Percentiles rank a stretch among this genome's conserved stretches.
Conservation (phyloP, 2,797 vertebrate genomes). For the Danionella dracula region DNA sequence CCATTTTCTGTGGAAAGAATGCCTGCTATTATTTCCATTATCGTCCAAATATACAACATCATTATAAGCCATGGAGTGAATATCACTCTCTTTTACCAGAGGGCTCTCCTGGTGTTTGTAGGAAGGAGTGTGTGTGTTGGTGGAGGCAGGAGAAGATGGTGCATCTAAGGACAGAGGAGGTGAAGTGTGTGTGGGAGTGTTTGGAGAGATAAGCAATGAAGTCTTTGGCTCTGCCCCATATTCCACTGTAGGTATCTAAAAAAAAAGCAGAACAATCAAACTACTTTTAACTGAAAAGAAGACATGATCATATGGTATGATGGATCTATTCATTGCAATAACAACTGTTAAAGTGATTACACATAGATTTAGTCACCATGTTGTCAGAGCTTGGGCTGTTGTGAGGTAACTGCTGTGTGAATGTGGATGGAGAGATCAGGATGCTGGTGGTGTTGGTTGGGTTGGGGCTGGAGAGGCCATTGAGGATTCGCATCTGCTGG, state of each 20-base stretch:
- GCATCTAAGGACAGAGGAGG: conserved; percentile 3
- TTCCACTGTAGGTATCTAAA: conserved; percentile 41
- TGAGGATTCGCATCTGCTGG: conserved; percentile 82
- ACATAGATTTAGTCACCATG: not conserved
- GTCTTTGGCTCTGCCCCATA: conserved; percentile 76
- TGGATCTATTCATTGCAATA: too few species aligned
- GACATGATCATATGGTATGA: too few species aligned
- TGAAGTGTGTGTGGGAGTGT: conserved; percentile 19
- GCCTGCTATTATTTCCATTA: not conserved
- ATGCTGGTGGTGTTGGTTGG: conserved; percentile 66
- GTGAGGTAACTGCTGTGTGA: conserved; percentile 50
- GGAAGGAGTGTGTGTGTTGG: conserved; percentile 65
- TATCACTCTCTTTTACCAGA: conserved; percentile 61
- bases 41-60: not conserved
- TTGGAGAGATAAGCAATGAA: conserved; percentile 59
- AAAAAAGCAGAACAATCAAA: not conserved
- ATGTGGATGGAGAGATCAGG: conserved; percentile 77
- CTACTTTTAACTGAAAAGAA: not conserved
- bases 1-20: conserved; percentile 78
- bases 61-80: not conserved
- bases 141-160: conserved; percentile 47
- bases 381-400: conserved; percentile 19
- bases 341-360: not conserved
- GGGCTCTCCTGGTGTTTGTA: conserved; percentile 83
- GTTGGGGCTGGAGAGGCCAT: conserved; percentile 57